Conservation (phyloP, 2,888 invertebrate species). For the Sussaba pulchella region DNA sequence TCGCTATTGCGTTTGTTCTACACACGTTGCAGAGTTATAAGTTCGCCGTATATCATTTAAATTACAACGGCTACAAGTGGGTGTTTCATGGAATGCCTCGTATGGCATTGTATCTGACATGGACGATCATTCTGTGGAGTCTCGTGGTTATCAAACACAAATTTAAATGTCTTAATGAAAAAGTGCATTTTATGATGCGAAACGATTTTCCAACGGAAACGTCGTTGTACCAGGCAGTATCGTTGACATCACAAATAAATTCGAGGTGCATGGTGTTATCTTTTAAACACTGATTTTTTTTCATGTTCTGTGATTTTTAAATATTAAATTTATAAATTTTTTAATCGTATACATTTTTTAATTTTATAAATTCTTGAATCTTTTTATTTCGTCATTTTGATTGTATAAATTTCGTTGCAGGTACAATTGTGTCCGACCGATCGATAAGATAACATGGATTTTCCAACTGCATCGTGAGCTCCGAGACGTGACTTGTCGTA, state of each 20-base stretch:
- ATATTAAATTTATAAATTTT: no score
- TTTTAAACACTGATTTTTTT: not conserved
- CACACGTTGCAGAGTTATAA: not conserved
- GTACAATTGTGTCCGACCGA: no score
- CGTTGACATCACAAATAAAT: not conserved
- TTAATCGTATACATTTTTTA: no score
- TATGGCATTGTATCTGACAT: no score
- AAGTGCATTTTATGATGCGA: not conserved
- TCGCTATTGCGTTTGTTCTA: constrained; percentile 16
- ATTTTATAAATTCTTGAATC: not conserved
- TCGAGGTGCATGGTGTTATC: not conserved
- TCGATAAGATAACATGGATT: constrained; percentile 35
- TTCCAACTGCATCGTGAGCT: constrained; percentile 51
- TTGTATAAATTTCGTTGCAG: not conserved
- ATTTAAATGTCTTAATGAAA: constrained; percentile 30
- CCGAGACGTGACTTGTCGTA: constrained; percentile 20
- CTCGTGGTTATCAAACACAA: constrained; percentile 14
- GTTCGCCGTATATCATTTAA: no score
- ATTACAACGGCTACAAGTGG: not conserved
- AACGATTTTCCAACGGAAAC: not conserved
- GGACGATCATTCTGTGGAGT: constrained; percentile 25
- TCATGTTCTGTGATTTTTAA: not conserved
- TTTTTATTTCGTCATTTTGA: not conserved
- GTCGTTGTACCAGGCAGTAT: not conserved
- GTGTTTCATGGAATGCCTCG: not conserved